Base-by-base conservation (phyloP, 1,140 invertebrate species). In the Ectropis grisescens region DNA sequence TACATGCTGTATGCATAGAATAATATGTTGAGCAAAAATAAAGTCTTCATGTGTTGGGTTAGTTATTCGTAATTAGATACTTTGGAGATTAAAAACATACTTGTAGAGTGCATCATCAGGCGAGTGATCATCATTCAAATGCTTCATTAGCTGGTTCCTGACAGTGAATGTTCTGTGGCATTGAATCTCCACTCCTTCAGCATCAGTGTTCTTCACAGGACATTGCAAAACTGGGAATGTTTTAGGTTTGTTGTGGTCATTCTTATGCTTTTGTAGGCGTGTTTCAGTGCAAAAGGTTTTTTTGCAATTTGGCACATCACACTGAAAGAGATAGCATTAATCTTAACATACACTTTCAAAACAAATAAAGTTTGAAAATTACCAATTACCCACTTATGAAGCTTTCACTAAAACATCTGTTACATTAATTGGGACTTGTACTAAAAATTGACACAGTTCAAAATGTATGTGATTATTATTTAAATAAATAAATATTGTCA, bases 301-400 rank as follows among this genome's bases (percentile, higher is more conserved):
- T 31, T 51, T 58, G 52, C 68, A 81, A 42, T 66, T 72, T 43
- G 79, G 58, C 83, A 68, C 41, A 29, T 75, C 67, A 64, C 74
- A 78, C 72, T 78, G 35, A 12, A 60, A 64, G 7, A 33, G 38
- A 13, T 22, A 29, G 12, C 11, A 24, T 22, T 14, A 15, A 27
- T 14, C 14, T 30, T 13, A 13, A 37, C 9, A 13, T 30, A 12
- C 15, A 13, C 33, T 8, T 11, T 19, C 13, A 27, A n/a, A n/a
- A n/a, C n/a, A n/a, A n/a, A n/a, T n/a, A n/a, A n/a, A n/a, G n/a
- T n/a, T n/a, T n/a, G n/a, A n/a, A n/a, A n/a, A n/a, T n/a, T n/a
- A n/a, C n/a, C n/a, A n/a, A n/a, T n/a, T n/a, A n/a, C n/a, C n/a
- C n/a, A n/a, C n/a, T n/a, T n/a, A n/a, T n/a, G n/a, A n/a, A n/a